Percentiles rank a stretch among this genome's conserved stretches.
Evolutionary conservation across 2,888 invertebrate species (phyloP).

Genomic region (Microplitis deprimator): DNA sequence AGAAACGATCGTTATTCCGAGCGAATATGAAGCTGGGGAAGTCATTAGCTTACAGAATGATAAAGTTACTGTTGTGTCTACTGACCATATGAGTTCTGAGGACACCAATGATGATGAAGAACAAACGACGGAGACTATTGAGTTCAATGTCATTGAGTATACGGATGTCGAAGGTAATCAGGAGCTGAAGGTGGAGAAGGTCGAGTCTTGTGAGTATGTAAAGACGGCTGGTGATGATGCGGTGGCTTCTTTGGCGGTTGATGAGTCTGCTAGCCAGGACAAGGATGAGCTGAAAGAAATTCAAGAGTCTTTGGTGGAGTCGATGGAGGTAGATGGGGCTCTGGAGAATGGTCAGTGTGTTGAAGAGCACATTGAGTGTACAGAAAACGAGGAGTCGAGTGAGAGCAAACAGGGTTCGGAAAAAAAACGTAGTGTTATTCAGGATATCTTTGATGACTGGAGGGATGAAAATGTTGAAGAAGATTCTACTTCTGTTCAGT

Average conservation of each 20-base stretch:
- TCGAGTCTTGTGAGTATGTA: neutral
- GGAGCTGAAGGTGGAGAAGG: neutral
- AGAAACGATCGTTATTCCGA: constrained; percentile 34
- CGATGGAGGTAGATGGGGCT: constrained; percentile 3
- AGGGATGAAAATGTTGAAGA: constrained; percentile 66
- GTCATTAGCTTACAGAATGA: constrained; percentile 30
- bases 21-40: constrained; percentile 13
- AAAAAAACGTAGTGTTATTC: constrained; percentile 65
- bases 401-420: constrained; percentile 7
- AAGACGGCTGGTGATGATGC: neutral
- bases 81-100: constrained; percentile 12
- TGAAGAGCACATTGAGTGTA: neutral
- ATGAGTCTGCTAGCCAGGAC: neutral
- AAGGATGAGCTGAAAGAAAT: neutral
- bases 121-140: constrained; percentile 43
- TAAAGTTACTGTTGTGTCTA: constrained; percentile 29
- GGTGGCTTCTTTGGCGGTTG: neutral
- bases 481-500: constrained; percentile 48
- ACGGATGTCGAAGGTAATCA: constrained; percentile 13
- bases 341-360: neutral
- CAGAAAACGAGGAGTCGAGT: neutral
- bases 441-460: constrained; percentile 70
- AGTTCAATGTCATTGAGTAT: constrained; percentile 44
- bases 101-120: constrained; percentile 21
- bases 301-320: neutral